Base-by-base conservation (phyloP, 2,888 invertebrate species). In the Siphlonurus alternatus region DNA sequence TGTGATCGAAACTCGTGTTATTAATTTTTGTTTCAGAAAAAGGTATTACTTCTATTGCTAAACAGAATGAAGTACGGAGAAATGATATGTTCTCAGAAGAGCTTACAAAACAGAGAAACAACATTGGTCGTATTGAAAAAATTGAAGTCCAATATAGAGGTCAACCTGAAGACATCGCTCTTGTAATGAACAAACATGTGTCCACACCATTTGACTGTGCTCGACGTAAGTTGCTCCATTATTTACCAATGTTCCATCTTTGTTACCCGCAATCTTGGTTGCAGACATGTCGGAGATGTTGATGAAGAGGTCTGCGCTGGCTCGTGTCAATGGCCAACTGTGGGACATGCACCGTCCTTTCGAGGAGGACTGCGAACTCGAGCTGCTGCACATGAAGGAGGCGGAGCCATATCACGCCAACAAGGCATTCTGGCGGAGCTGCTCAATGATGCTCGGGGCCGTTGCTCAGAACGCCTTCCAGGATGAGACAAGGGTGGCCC, bases 301-400 rank as follows among this genome's bases (percentile, higher is more conserved):
- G 54, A 77, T 80, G 64, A 81, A 87, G 1, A 79, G 81, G 65
- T 85, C 89, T 61, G 93, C 87, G 0, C 72, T 97, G 23, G 96
- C 95, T 0, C 73, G 90, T 25, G 78, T 97, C 0, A 85, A 96
- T 72, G 87, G 86, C 1, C 79, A 84, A 0, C 78, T 88, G 10
- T 97, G 96, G 96, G 96, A 97, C 73, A 90, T 98, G 88, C 91
- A 95, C 72, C 81, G 85, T 69, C 96, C 97, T 0, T 76, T 98
- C 38, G 78, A 76, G 1, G 73, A 75, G 2, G 74, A 79, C 53
- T 89, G 89, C 71, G 80, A 80, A 59, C 70, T 89, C 3, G 75
- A 79, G 65, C 76, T 86, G 64, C 71, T 83, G 15, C 83, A 84
- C 73, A 88, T 85, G 77, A 82, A 81, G 62, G 81, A 83, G 63